Base-by-base conservation (phyloP, 1,140 invertebrate species). In the Apocrypta bakeri region DNA sequence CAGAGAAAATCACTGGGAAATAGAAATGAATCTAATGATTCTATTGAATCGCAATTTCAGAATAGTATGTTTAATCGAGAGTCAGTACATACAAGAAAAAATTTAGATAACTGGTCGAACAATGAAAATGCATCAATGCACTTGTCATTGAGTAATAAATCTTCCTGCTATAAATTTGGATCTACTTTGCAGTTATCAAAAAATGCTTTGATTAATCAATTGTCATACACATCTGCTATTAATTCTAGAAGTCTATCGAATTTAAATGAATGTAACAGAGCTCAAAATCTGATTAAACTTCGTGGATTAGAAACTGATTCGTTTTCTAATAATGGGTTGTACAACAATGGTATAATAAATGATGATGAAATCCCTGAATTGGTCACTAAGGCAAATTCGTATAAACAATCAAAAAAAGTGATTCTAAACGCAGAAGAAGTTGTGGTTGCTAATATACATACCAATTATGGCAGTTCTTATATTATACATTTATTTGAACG, bases 401-500 rank as follows among this genome's bases (percentile, higher is more conserved):
- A 24, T 14, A 29, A 33, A 21, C n/a, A 40, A 74, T 9, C 33
- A 63, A 73, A 63, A 79, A 72, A 37, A n/a, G 14, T 7, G 14
- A 48, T 84, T 29, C 29, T 85, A 0, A 27, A 33, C 40, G 87
- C 87, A 0, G 75, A 87, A 27, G 88, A 89, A 84, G 40, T 91
- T 33, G 85, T 91, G 12, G 85, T 91, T 14, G 90, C 87, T 1
- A 91, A 91, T 71, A 84, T 91, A 31, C 87, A 83, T 42, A 12
- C 68, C 0, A 69, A 85, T 25, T 88, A 84, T 71, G 83, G 85
- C 0, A 24, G 75, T 24, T 80, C 85, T 33, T 90, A 87, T 29
- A 88, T 91, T 63, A 73, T 91, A 7, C 86, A 90, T 84, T 78
- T 91, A 0, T 84, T 92, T 24, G 83, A 89, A 17, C 85, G 87